phyloP scores from a whole-genome alignment of 2,797 vertebrate genomes.

The Diceros bicornis region DNA sequence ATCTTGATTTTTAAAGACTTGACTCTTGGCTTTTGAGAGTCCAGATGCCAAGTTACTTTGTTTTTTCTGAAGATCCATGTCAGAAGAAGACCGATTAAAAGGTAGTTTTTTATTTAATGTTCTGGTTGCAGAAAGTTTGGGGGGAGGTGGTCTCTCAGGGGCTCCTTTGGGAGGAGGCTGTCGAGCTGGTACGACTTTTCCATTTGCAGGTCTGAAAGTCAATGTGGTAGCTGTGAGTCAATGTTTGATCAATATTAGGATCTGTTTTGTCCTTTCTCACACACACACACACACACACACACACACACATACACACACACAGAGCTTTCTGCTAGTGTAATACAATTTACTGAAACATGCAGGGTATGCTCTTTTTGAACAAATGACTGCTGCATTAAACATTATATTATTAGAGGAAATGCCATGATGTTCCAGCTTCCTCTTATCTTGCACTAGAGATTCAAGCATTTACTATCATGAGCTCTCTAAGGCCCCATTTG shows the following conservation, averaged over 20 bases:
- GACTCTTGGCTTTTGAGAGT: constrained; percentile 89
- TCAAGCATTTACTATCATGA: constrained; percentile 69
- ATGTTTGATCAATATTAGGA: background rate
- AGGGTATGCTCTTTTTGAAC: constrained; percentile 74
- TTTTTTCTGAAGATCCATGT: constrained; percentile 87
- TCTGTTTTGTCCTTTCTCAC: background rate
- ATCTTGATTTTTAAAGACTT: constrained; percentile 90
- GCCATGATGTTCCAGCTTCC: constrained; percentile 48
- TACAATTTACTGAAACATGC: constrained; percentile 47
- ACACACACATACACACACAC: background rate
- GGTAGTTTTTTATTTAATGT: constrained; percentile 86
- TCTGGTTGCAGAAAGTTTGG: constrained; percentile 88
- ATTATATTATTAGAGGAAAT: constrained; percentile 74
- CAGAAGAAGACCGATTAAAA: constrained; percentile 88
- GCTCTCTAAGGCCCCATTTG: constrained; percentile 58
- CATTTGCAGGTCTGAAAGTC: constrained; percentile 89
- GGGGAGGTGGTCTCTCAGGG: constrained; percentile 95
- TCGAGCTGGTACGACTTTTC: constrained; percentile 91
- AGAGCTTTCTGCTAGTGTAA: constrained; percentile 46
- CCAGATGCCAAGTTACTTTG: constrained; percentile 81
- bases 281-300: background rate
- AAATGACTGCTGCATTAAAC: constrained; percentile 69
- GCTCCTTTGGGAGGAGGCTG: constrained; percentile 91
- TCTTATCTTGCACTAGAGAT: constrained; percentile 68
- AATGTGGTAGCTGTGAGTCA: background rate